phyloP scores from a whole-genome alignment of 2,888 invertebrate genomes.

The Netelia virgata region DNA sequence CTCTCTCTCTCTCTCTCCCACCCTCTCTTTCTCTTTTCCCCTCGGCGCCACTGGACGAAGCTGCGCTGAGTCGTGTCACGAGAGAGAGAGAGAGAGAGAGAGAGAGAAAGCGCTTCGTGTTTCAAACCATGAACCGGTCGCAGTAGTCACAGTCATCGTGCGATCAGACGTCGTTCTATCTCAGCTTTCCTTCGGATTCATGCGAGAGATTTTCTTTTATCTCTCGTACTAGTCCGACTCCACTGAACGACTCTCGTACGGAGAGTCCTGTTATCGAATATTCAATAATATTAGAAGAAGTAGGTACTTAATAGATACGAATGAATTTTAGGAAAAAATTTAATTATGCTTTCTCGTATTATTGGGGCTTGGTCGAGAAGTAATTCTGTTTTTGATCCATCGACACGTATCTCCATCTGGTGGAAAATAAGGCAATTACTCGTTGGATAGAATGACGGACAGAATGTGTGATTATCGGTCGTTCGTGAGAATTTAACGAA shows the following conservation, averaged over 20 bases:
- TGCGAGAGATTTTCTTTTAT: background rate
- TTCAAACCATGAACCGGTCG: conserved; percentile 4
- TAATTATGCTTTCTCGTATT: no score
- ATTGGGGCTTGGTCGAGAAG: no score
- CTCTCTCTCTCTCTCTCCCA: background rate
- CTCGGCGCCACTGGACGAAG: conserved; percentile 9
- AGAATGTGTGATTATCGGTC: no score
- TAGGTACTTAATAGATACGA: no score
- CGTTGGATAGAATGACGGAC: no score
- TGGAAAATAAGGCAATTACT: no score
- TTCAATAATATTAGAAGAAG: no score
- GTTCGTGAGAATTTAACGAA: no score
- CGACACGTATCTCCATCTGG: no score
- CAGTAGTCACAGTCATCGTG: conserved; percentile 59
- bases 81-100: background rate
- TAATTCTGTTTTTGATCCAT: no score
- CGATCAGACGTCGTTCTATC: conserved; percentile 54
- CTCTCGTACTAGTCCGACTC: background rate
- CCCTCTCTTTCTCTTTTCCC: background rate
- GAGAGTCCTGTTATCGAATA: no score
- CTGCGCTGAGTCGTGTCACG: conserved; percentile 23
- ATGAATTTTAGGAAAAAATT: no score
- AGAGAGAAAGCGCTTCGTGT: conserved; percentile 9
- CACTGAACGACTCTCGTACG: background rate
- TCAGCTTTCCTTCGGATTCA: conserved; percentile 1